Percentiles rank a stretch among this genome's conserved stretches.
Conservation (phyloP, 2,113 vertebrate species). For the Eidolon helvum region DNA sequence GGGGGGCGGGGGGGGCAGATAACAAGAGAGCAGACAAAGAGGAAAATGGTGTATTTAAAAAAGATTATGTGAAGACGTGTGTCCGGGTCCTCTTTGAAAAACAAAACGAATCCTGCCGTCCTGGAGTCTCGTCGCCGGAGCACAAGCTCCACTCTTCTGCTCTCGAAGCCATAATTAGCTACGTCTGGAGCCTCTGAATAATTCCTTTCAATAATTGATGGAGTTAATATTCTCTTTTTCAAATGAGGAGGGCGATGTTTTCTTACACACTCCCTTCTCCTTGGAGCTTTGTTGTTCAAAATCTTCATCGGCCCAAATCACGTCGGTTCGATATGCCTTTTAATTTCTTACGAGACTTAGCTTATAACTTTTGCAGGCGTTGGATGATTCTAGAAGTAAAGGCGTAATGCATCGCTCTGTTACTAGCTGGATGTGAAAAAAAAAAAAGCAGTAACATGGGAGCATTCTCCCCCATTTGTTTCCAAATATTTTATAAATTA, state of each 20-base stretch:
- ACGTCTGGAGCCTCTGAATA: conserved; percentile 93
- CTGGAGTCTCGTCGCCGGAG: conserved; percentile 80
- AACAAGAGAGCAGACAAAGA: conserved; percentile 94
- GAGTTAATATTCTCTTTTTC: conserved; percentile 80
- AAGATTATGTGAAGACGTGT: conserved; percentile 77
- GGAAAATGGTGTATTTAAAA: conserved; percentile 84
- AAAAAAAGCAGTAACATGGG: conserved; percentile 48
- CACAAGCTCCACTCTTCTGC: conserved; percentile 82
- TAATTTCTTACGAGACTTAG: conserved; percentile 75
- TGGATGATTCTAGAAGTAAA: conserved; percentile 53
- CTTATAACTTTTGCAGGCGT: conserved; percentile 79
- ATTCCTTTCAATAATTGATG: conserved; percentile 82
- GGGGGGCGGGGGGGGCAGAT: conserved; percentile 89
- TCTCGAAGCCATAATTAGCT: conserved; percentile 95
- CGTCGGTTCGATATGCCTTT: conserved; percentile 41
- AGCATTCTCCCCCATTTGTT: conserved; percentile 60
- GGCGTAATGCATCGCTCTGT: not conserved
- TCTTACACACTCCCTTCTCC: conserved; percentile 73
- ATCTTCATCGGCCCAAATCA: conserved; percentile 43
- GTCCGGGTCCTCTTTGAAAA: conserved; percentile 77
- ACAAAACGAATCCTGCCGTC: conserved; percentile 86
- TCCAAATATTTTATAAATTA: conserved; percentile 70
- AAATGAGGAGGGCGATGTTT: conserved; percentile 71
- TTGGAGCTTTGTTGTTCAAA: conserved; percentile 72
- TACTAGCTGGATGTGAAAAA: not conserved